These are phyloP conservation scores for Ovis aries DNA, from an alignment of 2,113 vertebrate species.

Conservation along the genomic window ARS-UI_Ramb_v3.0 NC_056063.1:44163001-44163500, in stretches of 20 bases:
- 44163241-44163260: background rate
- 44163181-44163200: background rate
- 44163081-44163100: background rate
- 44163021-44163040: background rate
- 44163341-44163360: background rate
- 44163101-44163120: background rate
- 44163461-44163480: background rate
- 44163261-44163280: background rate
- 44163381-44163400: background rate
- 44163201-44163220: too few species aligned
- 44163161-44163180: background rate
- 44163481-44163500: background rate
- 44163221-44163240: background rate
- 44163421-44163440: background rate
- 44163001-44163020: background rate
- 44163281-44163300: background rate
- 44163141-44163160: background rate
- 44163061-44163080: background rate
- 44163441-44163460: background rate
- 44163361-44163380: background rate
- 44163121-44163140: background rate
- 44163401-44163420: background rate
- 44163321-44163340: background rate
- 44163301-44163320: background rate
- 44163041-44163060: background rate